Base-by-base conservation (phyloP, 2,113 vertebrate species). In the Gambusia holbrooki region DNA sequence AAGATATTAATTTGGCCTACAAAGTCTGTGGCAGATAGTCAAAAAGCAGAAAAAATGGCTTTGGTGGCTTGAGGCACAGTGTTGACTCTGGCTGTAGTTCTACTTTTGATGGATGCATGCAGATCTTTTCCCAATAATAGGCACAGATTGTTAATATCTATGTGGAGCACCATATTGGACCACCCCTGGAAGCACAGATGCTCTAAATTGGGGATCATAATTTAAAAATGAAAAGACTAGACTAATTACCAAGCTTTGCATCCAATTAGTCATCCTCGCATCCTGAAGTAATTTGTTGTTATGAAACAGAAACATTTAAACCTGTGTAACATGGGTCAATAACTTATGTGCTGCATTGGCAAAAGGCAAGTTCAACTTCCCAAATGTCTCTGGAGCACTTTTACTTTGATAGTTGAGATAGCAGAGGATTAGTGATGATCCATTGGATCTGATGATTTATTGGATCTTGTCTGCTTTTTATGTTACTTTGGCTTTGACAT, bases 131-230 rank as follows among this genome's bases (percentile, higher is more conserved):
- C 37, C 29, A 73, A 60, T 76, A 84, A 82, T 84, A 67, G 83
- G 66, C 5, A 87, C 87, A 85, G 69, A 64, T 65, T 65, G 89
- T 94, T 89, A 84, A 77, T 81, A 79, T 87, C 64, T 74, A 45
- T 58, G 74, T 86, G 28, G 84, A 88, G 81, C 82, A 74, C 48
- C 58, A 67, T 83, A 81, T 82, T 48, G 14, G 66, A 77, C 63
- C 70, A 81, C 71, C 74, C 51, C 37, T 75, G 76, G 81, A 92
- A 89, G 74, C 63, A 58, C 29, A 66, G 81, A 82, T 66, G 71
- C 30, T 2, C 6, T 8, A 73, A 76, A 72, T 83, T 67, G 32
- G 42, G 72, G 40, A 51, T 72, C 68, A 54, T 80, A 68, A 88
- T 92, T 92, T 64, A 86, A 79, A 58, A 81, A 33, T 71, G 58